A percentile compares a stretch with the other conserved stretches of the same genome.
Conservation (phyloP, 2,888 invertebrate genomes). For the Mechanitis messenoides region DNA sequence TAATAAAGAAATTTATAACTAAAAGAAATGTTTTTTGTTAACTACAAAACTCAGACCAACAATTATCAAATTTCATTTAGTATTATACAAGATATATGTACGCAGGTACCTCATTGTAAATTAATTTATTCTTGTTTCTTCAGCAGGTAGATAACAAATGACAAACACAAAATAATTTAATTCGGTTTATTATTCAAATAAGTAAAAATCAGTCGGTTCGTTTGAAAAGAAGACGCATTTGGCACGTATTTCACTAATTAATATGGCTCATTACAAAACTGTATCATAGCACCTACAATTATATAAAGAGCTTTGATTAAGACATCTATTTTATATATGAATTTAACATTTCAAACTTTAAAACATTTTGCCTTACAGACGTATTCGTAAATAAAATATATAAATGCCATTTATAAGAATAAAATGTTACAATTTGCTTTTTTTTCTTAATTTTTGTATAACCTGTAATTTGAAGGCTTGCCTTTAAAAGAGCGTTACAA, state of each 20-base stretch:
- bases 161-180: slow-evolving; percentile 32
- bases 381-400: neutral
- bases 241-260: slow-evolving; percentile 71
- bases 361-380: neutral
- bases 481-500: slow-evolving; percentile 1
- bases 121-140: too few species aligned
- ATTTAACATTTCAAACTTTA: neutral
- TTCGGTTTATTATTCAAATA: slow-evolving; percentile 47
- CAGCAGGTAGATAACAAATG: slow-evolving; percentile 10
- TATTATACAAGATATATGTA: too few species aligned
- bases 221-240: slow-evolving; percentile 71
- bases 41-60: too few species aligned
- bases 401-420: slow-evolving; percentile 7
- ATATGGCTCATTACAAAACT: slow-evolving; percentile 54
- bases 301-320: slow-evolving; percentile 16
- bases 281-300: slow-evolving; percentile 21
- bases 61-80: too few species aligned
- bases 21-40: too few species aligned
- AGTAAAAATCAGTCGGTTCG: slow-evolving; percentile 66
- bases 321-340: neutral
- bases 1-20: too few species aligned
- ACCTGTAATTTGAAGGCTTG: neutral
- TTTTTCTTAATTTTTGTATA: neutral
- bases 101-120: too few species aligned
- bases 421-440: neutral